These are phyloP conservation scores for Cuculus canorus DNA, from an alignment of 2,797 vertebrate species.

Conservation along the genomic window DNA sequence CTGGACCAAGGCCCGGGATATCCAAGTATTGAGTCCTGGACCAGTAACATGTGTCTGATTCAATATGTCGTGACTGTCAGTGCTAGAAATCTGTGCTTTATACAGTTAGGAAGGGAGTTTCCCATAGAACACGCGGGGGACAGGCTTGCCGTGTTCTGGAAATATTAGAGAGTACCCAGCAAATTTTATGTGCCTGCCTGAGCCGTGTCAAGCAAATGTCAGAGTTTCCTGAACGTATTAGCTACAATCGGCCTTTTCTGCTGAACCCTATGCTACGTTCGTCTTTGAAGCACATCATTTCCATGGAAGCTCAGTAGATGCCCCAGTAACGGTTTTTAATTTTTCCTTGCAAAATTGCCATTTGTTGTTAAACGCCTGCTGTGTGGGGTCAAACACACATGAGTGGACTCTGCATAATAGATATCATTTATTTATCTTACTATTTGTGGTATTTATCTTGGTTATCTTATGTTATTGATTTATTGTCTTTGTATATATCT, in stretches of 20 bases:
- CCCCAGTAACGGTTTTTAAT: background rate
- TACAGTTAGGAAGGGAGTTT: background rate
- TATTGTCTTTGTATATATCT: background rate
- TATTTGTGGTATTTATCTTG: background rate
- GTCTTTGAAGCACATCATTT: background rate
- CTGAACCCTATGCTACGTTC: background rate
- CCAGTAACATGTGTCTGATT: background rate
- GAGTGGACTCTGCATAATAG: background rate
- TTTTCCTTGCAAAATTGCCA: background rate
- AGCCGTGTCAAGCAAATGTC: background rate
- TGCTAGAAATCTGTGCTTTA: background rate
- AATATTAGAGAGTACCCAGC: background rate
- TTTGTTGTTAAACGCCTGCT: background rate
- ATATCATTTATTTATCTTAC: background rate
- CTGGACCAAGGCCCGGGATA: background rate
- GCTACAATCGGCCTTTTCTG: background rate
- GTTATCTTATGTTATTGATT: background rate
- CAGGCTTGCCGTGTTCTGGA: background rate
- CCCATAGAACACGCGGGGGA: background rate
- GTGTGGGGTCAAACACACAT: background rate
- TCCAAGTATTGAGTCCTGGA: background rate
- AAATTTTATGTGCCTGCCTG: background rate
- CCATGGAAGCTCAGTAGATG: background rate
- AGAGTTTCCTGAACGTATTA: background rate
- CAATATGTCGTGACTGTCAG: background rate